Base-by-base conservation (phyloP, 2,888 invertebrate species). In the Ommatoiulus sabulosus region DNA sequence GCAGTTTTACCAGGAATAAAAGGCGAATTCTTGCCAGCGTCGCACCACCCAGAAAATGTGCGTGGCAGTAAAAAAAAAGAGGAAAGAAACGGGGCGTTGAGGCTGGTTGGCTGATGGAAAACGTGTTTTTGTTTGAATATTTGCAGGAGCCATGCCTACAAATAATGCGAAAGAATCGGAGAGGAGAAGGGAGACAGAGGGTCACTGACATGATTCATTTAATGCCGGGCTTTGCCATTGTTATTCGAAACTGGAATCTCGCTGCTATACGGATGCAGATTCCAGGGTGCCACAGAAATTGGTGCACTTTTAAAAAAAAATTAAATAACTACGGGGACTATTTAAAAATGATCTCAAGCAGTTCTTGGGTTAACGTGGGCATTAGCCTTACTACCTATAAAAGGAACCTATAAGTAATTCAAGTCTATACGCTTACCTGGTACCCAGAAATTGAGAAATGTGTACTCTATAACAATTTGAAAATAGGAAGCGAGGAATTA, bases 41-140 rank as follows among this genome's bases (percentile, higher is more conserved):
- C 8, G 35, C 80, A 80, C 20, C 20, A 72, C 80, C 80, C 80
- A 24, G 80, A 80, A 80, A 35, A 80, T 80, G 80, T 80, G 80
- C 80, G 80, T 80, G 80, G 80, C 35, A 8, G 80, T 80, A 35
- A 72, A 72, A 8, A 35, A 72, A 63, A 3, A 24, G 72, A 72
- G 72, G 80, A 15, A 80, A 80, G 80, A 80, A 80, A 80, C 80
- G 15, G 80, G 80, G 80, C 80, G 80, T 80, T 80, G 80, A 80
- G 12, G 80, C 80, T 80, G 80, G 80, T 80, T 20, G 80, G 80
- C 80, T 80, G 80, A 35, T 80, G 80, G 80, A 80, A 80, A 80
- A 80, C 80, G 80, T 80, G 80, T 80, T 80, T 80, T 80, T 80
- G 80, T 80, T 80, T 80, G 80, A 80, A 80, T 80, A 80, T 80